These are phyloP conservation scores for Acanthosepion pharaonis DNA, from an alignment of 2,888 invertebrate species.

Conservation along the genomic window DNA sequence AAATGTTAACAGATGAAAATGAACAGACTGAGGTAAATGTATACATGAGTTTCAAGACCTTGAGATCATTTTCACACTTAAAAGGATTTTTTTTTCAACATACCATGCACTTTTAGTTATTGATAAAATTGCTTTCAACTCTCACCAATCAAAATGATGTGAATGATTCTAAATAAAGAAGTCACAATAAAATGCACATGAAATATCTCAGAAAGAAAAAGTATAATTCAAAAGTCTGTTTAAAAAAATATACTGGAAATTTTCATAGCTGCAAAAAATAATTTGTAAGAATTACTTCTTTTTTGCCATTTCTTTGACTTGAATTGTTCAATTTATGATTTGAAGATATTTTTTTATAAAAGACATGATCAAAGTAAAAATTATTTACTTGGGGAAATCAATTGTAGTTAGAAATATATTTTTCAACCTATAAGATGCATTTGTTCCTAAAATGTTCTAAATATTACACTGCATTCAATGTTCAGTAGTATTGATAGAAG, in stretches of 20 bases:
- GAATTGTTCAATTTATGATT: not conserved
- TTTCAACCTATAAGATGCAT: not conserved
- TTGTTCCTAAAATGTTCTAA: not conserved
- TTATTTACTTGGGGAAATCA: conserved; percentile 13
- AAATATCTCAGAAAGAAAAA: not conserved
- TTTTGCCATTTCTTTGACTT: not conserved
- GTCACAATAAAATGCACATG: too few species aligned
- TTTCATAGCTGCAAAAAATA: too few species aligned
- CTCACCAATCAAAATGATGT: not conserved
- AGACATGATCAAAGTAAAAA: conserved; percentile 1
- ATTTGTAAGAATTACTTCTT: not conserved
- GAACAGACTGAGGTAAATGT: too few species aligned
- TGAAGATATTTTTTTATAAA: not conserved
- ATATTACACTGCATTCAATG: not conserved
- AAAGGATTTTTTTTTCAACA: not conserved
- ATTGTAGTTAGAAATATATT: conserved; percentile 33
- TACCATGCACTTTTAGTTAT: not conserved
- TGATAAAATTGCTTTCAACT: not conserved
- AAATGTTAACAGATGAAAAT: too few species aligned
- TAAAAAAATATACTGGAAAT: not conserved
- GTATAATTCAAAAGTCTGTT: not conserved
- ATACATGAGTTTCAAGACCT: not conserved
- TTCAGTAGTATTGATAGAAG: not conserved
- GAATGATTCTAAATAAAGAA: not conserved
- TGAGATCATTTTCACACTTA: not conserved